Evolutionary conservation across 1,140 invertebrate genomes (phyloP), one percentile per base, ranked within the genome.

Genomic region (Drosophila pallidifrons): DNA sequence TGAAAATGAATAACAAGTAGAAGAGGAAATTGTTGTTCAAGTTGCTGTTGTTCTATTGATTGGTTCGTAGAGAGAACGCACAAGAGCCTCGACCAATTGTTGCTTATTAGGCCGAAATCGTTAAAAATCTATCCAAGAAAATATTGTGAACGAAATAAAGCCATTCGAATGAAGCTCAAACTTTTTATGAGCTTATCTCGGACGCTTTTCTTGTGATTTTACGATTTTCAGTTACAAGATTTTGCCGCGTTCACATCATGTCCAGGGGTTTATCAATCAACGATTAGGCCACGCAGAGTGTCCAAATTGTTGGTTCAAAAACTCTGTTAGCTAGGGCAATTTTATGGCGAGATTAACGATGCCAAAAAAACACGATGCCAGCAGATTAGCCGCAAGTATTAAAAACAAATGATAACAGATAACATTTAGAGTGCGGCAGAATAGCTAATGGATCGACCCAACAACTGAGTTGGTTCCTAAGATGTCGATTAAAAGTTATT

Each of bases 31-130:
- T 74, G 69, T 80, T 83, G 67, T 75, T 66, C 45, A 1, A 54
- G 68, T 72, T 72, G 52, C 61, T 73, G 68, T 72, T 72, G 46
- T 63, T 67, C 55, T 35, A 83, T 82, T 78, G 83, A 87, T 82
- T 88, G 61, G 46, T 60, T 49, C 38, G 11, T 28, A 45, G 57
- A 55, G 51, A 13, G 38, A 32, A 35, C 6, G 35, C 15, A 13
- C 7, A 46, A 45, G 43, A 38, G 28, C 43, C 49, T 11, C 35
- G 63, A 83, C 85, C 83, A 88, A 88, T 88, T 88, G 85, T 85
- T 89, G 85, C 81, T 85, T 88, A 88, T 88, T 83, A 85, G 69
- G 71, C 78, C 68, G 81, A 88, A 88, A 81, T 81, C 85, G 64
- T 88, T 81, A 83, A 89, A 88, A 79, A 67, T 64, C 73, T 55